A percentile compares a stretch with the other conserved stretches of the same genome.
Evolutionary conservation across 1,140 invertebrate species (phyloP).

Genomic region (Physella acuta): DNA sequence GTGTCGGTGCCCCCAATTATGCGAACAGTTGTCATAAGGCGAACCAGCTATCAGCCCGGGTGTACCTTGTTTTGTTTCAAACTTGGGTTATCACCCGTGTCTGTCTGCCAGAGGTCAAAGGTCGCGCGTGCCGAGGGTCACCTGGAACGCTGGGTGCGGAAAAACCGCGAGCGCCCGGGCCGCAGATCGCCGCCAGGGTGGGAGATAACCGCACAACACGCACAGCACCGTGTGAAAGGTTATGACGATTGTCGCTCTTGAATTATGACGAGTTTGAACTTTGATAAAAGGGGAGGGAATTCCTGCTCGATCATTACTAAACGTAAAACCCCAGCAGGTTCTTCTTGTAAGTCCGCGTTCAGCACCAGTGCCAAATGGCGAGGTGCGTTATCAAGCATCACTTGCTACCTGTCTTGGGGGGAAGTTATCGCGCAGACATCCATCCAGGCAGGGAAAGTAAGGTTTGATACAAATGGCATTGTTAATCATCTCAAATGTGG

Average conservation of each 20-base stretch:
- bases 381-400: too few relatives aligned
- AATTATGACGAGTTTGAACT: slow-evolving; percentile 15
- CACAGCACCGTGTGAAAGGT: background rate
- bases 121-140: slow-evolving; percentile 18
- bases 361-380: too few relatives aligned
- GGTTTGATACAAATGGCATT: too few relatives aligned
- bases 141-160: background rate
- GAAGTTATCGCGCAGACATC: too few relatives aligned
- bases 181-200: background rate
- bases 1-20: slow-evolving; percentile 7
- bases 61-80: background rate
- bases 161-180: background rate
- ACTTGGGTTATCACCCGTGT: background rate
- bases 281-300: too few relatives aligned
- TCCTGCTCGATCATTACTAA: too few relatives aligned
- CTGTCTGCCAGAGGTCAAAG: background rate
- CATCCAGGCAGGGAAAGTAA: too few relatives aligned
- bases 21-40: slow-evolving; percentile 6
- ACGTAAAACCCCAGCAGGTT: too few relatives aligned
- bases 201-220: background rate
- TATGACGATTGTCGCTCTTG: slow-evolving; percentile 10
- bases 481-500: too few relatives aligned
- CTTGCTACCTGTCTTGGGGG: too few relatives aligned
- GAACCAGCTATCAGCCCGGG: background rate
- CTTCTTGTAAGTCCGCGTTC: too few relatives aligned